These are phyloP conservation scores for Cinara cedri DNA, from an alignment of 2,888 invertebrate species.

Conservation along the genomic window DNA sequence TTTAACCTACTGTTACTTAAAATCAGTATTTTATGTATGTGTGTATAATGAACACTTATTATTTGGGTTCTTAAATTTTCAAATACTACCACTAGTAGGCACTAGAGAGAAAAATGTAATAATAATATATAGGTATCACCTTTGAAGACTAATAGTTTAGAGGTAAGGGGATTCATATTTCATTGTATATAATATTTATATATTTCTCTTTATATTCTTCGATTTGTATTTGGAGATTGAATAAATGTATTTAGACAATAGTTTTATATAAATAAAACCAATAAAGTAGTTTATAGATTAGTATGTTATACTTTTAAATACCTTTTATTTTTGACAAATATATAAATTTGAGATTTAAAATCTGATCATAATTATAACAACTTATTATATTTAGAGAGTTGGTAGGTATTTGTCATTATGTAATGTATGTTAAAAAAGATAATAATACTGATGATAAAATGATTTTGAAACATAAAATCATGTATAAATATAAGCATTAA, in stretches of 20 bases:
- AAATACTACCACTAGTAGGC: not conserved
- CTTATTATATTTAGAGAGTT: no score
- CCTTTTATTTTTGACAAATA: not conserved
- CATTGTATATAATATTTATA: not conserved
- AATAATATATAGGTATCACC: not conserved
- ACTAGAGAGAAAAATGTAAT: constrained; percentile 25
- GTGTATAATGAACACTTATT: not conserved
- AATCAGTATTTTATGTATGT: not conserved
- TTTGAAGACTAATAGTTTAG: constrained; percentile 5
- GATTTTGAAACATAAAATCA: not conserved
- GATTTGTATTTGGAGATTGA: not conserved
- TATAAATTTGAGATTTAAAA: no score
- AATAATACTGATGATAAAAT: not conserved
- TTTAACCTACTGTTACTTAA: not conserved
- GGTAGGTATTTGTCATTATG: no score
- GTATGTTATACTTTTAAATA: no score
- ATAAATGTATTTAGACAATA: no score
- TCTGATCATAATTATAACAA: no score
- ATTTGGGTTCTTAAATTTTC: constrained; percentile 7
- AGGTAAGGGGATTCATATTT: constrained; percentile 29
- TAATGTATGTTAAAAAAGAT: not conserved
- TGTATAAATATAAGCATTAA: not conserved
- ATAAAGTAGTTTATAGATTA: no score
- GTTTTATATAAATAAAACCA: no score
- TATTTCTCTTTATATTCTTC: not conserved